Percentiles rank a stretch among this genome's conserved stretches.
These are phyloP conservation scores for Dynastes hyllus DNA, from an alignment of 2,888 invertebrate genomes.

Conservation along the genomic window DNA sequence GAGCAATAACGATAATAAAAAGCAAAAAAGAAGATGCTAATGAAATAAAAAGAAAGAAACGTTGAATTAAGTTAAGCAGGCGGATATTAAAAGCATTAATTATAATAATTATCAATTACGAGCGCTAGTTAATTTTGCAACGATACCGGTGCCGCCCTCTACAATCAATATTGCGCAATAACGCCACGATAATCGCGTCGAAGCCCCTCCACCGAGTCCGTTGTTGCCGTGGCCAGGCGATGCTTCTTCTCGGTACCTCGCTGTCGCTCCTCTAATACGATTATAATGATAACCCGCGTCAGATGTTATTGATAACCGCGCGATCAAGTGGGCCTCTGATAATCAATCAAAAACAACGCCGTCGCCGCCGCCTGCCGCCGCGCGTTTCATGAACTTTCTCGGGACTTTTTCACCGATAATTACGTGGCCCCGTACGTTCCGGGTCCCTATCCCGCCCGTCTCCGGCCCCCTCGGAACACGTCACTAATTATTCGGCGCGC, in stretches of 20 bases:
- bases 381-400: constrained; percentile 58
- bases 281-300: constrained; percentile 36
- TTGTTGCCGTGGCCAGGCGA: not conserved
- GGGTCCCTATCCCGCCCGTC: constrained; percentile 1
- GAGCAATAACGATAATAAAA: too few species aligned
- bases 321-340: constrained; percentile 56
- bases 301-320: constrained; percentile 67
- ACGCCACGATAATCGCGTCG: constrained; percentile 64
- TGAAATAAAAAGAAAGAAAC: too few species aligned
- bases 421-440: constrained; percentile 22
- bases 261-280: constrained; percentile 22
- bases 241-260: not conserved
- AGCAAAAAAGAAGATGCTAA: too few species aligned
- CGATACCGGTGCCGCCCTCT: constrained; percentile 58
- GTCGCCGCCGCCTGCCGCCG: constrained; percentile 54
- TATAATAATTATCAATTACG: constrained; percentile 55
- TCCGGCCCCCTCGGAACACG: not conserved
- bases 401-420: constrained; percentile 57
- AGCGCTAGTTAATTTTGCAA: constrained; percentile 65
- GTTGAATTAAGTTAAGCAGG: too few species aligned
- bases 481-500: constrained; percentile 29
- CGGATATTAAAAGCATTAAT: too few species aligned
- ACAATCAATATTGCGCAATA: constrained; percentile 62
- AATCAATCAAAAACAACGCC: constrained; percentile 63
- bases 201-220: not conserved